These are phyloP conservation scores for Eptesicus fuscus DNA, from an alignment of 2,113 vertebrate species.

Conservation along the genomic window DNA sequence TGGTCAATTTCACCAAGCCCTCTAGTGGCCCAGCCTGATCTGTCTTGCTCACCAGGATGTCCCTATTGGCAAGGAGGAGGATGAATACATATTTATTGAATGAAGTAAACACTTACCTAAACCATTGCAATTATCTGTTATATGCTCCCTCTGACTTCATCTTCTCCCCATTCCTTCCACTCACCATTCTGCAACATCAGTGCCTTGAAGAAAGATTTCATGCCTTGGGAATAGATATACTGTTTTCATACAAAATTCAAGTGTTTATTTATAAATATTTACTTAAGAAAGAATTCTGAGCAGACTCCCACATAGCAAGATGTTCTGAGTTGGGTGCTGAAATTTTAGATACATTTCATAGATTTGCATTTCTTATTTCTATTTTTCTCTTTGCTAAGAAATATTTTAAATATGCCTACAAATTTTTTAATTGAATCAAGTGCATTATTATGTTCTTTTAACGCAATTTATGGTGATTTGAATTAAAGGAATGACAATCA, in stretches of 20 bases:
- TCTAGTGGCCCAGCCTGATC: not conserved
- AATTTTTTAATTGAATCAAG: not conserved
- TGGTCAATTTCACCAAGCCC: not conserved
- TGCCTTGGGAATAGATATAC: not conserved
- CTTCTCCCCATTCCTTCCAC: not conserved
- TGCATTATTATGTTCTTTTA: not conserved
- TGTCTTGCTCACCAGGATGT: not conserved
- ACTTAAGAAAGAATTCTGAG: not conserved
- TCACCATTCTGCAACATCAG: not conserved
- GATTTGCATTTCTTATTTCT: not conserved
- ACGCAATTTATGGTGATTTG: not conserved
- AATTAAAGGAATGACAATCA: not conserved
- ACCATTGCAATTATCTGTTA: not conserved
- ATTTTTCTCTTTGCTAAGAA: not conserved
- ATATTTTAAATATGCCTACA: not conserved
- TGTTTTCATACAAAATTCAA: not conserved
- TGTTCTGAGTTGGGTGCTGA: not conserved
- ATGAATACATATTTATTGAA: not conserved
- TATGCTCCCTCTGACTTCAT: rapidly evolving
- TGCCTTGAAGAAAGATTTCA: not conserved
- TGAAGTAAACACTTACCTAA: not conserved
- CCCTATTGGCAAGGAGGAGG: not conserved
- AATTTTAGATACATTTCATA: not conserved
- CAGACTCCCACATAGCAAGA: not conserved
- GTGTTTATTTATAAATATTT: not conserved